Conservation (phyloP, 2,113 vertebrate species). For the Seriola rivoliana region DNA sequence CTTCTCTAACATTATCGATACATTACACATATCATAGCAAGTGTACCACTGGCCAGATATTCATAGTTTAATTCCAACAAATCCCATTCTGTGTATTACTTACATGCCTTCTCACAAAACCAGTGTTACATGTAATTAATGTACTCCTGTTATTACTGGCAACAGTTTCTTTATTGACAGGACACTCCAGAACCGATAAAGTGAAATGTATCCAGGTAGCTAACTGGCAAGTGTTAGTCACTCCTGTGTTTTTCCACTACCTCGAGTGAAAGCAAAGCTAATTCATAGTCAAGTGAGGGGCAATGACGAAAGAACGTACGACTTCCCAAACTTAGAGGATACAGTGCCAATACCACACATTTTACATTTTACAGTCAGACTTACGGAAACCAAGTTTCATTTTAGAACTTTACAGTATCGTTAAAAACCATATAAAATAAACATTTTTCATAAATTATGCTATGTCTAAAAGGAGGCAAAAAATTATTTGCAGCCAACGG, state of each 20-base stretch:
- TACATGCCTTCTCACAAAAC: slow-evolving; percentile 5
- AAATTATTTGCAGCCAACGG: not conserved
- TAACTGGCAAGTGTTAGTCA: slow-evolving; percentile 51
- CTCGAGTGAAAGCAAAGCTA: slow-evolving; percentile 21
- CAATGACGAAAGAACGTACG: slow-evolving; percentile 23
- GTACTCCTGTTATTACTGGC: slow-evolving; percentile 28
- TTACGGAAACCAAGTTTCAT: slow-evolving; percentile 11
- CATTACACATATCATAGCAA: slow-evolving; percentile 22
- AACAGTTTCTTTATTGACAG: slow-evolving; percentile 32
- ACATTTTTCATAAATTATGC: slow-evolving; percentile 10
- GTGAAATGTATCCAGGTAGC: slow-evolving; percentile 29
- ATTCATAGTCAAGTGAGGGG: slow-evolving; percentile 43
- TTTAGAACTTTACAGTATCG: slow-evolving; percentile 7
- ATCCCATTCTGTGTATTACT: slow-evolving; percentile 9
- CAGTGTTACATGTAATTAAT: slow-evolving; percentile 5
- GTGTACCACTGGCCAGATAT: not conserved
- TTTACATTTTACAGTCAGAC: slow-evolving; percentile 5
- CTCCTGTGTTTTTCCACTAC: slow-evolving; percentile 38
- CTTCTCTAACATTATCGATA: slow-evolving; percentile 28
- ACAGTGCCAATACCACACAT: slow-evolving; percentile 21
- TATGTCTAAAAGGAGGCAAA: not conserved
- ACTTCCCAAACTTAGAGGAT: slow-evolving; percentile 43
- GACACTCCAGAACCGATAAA: slow-evolving; percentile 1
- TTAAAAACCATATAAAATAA: slow-evolving; percentile 31
- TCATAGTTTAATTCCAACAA: slow-evolving; percentile 7